Conservation (phyloP, 30 jellyfish, hydroid and myxozoan species). For the Clytia hemisphaerica region DNA sequence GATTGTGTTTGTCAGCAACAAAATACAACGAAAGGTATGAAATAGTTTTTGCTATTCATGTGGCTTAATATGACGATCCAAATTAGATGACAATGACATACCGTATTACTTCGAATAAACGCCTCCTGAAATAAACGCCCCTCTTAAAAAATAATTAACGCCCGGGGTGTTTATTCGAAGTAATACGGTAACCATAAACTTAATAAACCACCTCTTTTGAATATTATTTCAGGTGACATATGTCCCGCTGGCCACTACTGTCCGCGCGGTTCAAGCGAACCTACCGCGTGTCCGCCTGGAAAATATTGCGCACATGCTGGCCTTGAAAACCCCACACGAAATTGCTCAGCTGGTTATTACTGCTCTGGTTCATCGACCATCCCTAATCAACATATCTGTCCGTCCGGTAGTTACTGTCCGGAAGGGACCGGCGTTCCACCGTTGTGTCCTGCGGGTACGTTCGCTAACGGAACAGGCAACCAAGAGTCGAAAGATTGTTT, state of each 20-base stretch:
- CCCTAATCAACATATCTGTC: slow-evolving; percentile 64
- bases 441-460: slow-evolving; percentile 72
- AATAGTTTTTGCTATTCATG: neutral
- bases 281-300: slow-evolving; percentile 67
- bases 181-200: no score
- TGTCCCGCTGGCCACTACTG: slow-evolving; percentile 76
- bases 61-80: neutral
- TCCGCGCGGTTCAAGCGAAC: slow-evolving; percentile 55
- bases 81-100: no score
- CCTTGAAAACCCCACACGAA: slow-evolving; percentile 59
- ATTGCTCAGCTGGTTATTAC: slow-evolving; percentile 82
- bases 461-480: slow-evolving; percentile 49
- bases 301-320: slow-evolving; percentile 82
- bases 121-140: no score
- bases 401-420: slow-evolving; percentile 78
- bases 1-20: slow-evolving; percentile 67
- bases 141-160: no score
- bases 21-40: slow-evolving; percentile 53
- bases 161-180: no score
- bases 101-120: no score
- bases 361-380: slow-evolving; percentile 64
- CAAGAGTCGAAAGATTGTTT: slow-evolving; percentile 46
- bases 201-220: neutral
- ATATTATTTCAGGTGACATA: slow-evolving; percentile 51
- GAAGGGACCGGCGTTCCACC: slow-evolving; percentile 53